These are phyloP conservation scores for Philopedon plagiatum DNA, from an alignment of 2,888 invertebrate species.

Conservation along the genomic window DNA sequence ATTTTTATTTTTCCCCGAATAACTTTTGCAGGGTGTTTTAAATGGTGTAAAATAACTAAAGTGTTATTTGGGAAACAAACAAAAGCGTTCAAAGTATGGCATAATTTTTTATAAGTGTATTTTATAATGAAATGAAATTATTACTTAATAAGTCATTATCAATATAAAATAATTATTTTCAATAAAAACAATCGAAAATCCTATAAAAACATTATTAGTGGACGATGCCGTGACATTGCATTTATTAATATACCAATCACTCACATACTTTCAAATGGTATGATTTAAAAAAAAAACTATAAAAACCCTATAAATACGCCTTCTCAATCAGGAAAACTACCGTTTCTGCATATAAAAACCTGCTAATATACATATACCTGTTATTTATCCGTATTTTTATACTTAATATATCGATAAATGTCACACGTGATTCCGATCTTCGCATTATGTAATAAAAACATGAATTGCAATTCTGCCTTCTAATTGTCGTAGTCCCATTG, in stretches of 20 bases:
- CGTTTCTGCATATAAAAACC: constrained; percentile 45
- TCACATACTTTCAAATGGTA: constrained; percentile 44
- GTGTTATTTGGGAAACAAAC: too few species aligned
- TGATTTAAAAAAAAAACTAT: constrained; percentile 21
- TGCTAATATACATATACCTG: constrained; percentile 31
- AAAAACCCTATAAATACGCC: constrained; percentile 40
- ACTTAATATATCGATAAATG: constrained; percentile 58
- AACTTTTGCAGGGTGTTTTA: too few species aligned
- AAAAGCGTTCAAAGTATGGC: too few species aligned
- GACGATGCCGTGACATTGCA: constrained; percentile 43
- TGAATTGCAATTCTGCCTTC: constrained; percentile 56
- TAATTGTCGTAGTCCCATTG: constrained; percentile 25
- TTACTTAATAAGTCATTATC: background rate
- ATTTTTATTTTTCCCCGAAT: too few species aligned
- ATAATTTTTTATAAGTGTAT: too few species aligned
- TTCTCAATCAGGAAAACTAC: constrained; percentile 44
- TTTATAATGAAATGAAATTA: background rate
- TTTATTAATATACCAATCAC: constrained; percentile 38
- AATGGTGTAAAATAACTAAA: too few species aligned
- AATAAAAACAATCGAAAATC: constrained; percentile 21
- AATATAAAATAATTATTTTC: background rate
- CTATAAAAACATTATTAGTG: constrained; percentile 35
- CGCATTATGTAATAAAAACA: constrained; percentile 59
- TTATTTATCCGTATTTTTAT: constrained; percentile 49
- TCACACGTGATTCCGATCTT: constrained; percentile 61